Conservation (phyloP, 2,113 vertebrate species). For the Ramphastos sulfuratus region DNA sequence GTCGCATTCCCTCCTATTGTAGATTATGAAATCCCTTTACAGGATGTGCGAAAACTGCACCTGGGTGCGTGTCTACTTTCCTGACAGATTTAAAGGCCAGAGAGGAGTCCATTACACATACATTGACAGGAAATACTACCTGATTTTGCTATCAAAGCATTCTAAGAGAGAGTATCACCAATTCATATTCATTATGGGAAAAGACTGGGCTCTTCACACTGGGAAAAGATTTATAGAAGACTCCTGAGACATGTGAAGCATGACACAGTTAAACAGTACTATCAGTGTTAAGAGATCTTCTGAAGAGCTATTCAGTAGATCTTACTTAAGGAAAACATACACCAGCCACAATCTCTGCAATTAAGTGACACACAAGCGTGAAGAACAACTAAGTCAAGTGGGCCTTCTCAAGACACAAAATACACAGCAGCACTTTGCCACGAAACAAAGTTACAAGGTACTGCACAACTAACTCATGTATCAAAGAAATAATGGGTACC, state of each 20-base stretch:
- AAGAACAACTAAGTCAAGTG: neutral
- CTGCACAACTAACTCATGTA: neutral
- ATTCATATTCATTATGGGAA: neutral
- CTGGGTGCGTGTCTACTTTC: conserved; percentile 44
- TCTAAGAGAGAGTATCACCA: neutral
- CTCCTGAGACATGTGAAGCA: neutral
- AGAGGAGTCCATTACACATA: conserved; percentile 44
- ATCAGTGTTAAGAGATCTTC: neutral
- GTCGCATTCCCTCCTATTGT: conserved; percentile 8
- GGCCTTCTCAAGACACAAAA: neutral
- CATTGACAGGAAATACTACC: conserved; percentile 51
- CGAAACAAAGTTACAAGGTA: neutral
- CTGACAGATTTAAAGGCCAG: conserved; percentile 71
- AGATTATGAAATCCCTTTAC: conserved; percentile 66
- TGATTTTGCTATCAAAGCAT: conserved; percentile 49
- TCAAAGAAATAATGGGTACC: neutral
- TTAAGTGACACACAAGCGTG: neutral
- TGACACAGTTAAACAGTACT: neutral
- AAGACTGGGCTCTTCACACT: neutral
- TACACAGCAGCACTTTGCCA: neutral
- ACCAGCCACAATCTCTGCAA: neutral
- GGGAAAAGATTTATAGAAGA: neutral
- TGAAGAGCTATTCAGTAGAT: neutral
- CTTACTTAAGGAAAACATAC: neutral
- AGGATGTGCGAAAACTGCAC: conserved; percentile 68